These are phyloP conservation scores for Bhutanitis thaidina DNA, from an alignment of 2,888 invertebrate genomes.

Conservation along the genomic window DNA sequence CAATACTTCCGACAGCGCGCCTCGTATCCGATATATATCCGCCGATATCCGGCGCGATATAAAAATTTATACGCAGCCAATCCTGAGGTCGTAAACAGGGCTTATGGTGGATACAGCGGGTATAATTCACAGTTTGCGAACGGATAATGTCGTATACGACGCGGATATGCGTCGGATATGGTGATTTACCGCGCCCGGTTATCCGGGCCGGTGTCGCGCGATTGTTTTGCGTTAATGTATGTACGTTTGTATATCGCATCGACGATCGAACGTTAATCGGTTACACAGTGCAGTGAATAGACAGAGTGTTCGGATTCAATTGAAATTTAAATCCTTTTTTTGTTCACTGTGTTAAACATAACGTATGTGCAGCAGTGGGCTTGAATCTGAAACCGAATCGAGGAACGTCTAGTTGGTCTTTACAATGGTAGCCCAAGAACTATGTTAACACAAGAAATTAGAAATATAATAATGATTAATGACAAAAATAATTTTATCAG, in stretches of 20 bases:
- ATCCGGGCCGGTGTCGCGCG: slow-evolving; percentile 23
- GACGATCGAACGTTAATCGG: not conserved
- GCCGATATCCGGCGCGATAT: slow-evolving; percentile 46
- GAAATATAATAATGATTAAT: too few relatives aligned
- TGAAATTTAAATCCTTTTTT: too few relatives aligned
- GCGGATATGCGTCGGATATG: slow-evolving; percentile 20
- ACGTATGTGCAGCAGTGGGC: too few relatives aligned
- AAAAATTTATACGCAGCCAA: slow-evolving; percentile 59
- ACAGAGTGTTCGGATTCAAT: not conserved
- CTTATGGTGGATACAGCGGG: slow-evolving; percentile 41
- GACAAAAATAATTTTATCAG: too few relatives aligned
- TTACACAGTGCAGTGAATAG: not conserved
- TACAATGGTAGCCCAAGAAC: too few relatives aligned
- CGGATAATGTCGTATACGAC: slow-evolving; percentile 34
- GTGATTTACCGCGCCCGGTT: slow-evolving; percentile 28
- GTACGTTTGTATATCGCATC: not conserved
- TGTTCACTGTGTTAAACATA: too few relatives aligned
- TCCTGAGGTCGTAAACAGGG: slow-evolving; percentile 52
- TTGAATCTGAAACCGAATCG: too few relatives aligned
- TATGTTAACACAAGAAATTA: too few relatives aligned
- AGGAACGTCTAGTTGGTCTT: too few relatives aligned
- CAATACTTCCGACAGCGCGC: slow-evolving; percentile 10
- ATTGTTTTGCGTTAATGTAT: slow-evolving; percentile 27
- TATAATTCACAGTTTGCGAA: slow-evolving; percentile 39
- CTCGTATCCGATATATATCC: slow-evolving; percentile 13